Evolutionary conservation across 2,113 vertebrate species (phyloP).

Genomic region (Noctilio leporinus): DNA sequence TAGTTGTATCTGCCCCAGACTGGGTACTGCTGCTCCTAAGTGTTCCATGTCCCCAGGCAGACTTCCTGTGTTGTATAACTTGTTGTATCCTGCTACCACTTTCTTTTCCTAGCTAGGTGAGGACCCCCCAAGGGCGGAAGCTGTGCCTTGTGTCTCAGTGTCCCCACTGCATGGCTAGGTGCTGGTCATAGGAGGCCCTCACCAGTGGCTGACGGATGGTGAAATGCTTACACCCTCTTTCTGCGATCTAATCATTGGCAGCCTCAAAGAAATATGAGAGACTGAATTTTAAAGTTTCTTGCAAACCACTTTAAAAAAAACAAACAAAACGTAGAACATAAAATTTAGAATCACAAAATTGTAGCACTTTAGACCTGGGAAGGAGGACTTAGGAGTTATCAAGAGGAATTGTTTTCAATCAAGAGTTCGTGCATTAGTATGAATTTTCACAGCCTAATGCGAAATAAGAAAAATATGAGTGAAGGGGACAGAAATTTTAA

Average conservation of each 20-base stretch:
- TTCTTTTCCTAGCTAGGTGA: neutral
- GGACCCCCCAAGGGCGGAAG: neutral
- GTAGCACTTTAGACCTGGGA: neutral
- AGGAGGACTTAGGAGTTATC: neutral
- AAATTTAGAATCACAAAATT: neutral
- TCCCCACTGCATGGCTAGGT: neutral
- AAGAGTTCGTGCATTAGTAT: neutral
- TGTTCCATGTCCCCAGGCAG: neutral
- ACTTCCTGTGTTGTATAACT: neutral
- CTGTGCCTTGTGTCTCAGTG: neutral
- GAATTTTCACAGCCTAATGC: neutral
- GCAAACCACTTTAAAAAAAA: neutral
- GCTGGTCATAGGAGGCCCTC: neutral
- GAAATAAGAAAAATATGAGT: constrained; percentile 9
- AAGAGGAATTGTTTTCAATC: constrained; percentile 2
- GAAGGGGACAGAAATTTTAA: neutral
- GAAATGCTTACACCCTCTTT: neutral
- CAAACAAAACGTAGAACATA: neutral
- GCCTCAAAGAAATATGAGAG: neutral
- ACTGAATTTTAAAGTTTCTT: neutral
- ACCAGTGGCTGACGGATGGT: neutral
- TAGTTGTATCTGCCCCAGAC: neutral
- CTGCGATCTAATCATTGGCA: neutral
- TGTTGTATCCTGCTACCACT: neutral
- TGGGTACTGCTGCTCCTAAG: neutral